Evolutionary conservation across 2,888 invertebrate genomes (phyloP), one percentile per base, ranked within the genome.

Genomic region (Tetanocera ferruginea): DNA sequence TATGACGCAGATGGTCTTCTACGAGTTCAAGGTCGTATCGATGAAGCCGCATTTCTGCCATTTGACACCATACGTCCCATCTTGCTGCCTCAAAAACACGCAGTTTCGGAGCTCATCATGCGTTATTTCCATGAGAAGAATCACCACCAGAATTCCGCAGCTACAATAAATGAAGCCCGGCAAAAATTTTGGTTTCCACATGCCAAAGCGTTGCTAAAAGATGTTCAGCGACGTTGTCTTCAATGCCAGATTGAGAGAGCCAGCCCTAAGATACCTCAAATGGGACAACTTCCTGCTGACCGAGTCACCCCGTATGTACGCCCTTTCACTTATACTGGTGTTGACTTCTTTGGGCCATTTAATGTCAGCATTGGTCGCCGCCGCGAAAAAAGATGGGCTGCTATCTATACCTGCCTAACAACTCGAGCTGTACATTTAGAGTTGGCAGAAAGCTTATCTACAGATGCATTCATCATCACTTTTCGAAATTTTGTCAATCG

Each of bases 251-350:
- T 78, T 9, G 71, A 76, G 6, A 78, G 55, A 64, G 78, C 78
- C n/a, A 77, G 77, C 31, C 80, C 79, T 6, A 9, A 9, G 3
- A n/a, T 73, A 11, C 78, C 80, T 51, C n/a, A 75, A 2, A 80
- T 80, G 78, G 80, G 78, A 52, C 76, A 80, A 43, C 43, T 81
- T 3, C 79, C 81, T 49, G 25, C 25, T 9, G 79, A 81, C 19
- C 78, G 79, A 0, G 14, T 80, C 25, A 79, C 78, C 5, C 81
- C 76, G 1, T 79, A 77, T 25, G 55, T 78, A 5, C 74, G 62
- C 0, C 75, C 79, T 2, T 80, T 80, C 49, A 57, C 77, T 4
- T 81, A 81, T 43, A 76, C 78, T 2, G 80, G 80, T 0, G 73
- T 80, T 0, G 78, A 79, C 34, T 43, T 70, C 1, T 78, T 77